These are phyloP conservation scores for Achatina immaculata DNA, from an alignment of 1,140 invertebrate species.

Conservation along the genomic window DNA sequence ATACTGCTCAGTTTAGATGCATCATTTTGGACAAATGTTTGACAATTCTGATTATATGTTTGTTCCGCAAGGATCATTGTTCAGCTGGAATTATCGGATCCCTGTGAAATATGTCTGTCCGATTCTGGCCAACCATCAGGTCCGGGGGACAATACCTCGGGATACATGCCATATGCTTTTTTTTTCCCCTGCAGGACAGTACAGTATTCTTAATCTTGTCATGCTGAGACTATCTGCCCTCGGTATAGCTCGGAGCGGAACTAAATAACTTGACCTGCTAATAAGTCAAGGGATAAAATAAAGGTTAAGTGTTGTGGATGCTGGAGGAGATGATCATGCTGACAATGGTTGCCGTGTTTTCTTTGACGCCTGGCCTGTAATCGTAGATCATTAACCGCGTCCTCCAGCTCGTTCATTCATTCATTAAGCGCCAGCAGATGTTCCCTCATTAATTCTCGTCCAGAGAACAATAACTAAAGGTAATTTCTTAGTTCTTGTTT, in stretches of 20 bases:
- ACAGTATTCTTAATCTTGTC: neutral
- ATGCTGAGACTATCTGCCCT: neutral
- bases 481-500: constrained; percentile 15
- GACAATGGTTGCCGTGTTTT: neutral
- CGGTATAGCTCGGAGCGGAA: neutral
- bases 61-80: too few relatives aligned
- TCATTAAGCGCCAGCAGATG: constrained; percentile 1
- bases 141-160: too few relatives aligned
- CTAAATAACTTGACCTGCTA: neutral
- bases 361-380: neutral
- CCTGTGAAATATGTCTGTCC: too few relatives aligned
- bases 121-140: too few relatives aligned
- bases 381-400: neutral
- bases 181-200: too few relatives aligned
- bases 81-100: too few relatives aligned
- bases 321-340: neutral
- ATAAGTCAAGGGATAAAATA: neutral
- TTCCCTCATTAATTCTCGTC: neutral
- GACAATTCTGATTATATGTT: too few relatives aligned
- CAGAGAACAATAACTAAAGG: constrained; percentile 1
- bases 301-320: neutral
- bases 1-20: too few relatives aligned
- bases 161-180: too few relatives aligned
- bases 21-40: too few relatives aligned
- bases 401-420: neutral